These are phyloP conservation scores for Neolamprologus falcicula DNA, from an alignment of 2,113 vertebrate species.

Conservation along the genomic window DNA sequence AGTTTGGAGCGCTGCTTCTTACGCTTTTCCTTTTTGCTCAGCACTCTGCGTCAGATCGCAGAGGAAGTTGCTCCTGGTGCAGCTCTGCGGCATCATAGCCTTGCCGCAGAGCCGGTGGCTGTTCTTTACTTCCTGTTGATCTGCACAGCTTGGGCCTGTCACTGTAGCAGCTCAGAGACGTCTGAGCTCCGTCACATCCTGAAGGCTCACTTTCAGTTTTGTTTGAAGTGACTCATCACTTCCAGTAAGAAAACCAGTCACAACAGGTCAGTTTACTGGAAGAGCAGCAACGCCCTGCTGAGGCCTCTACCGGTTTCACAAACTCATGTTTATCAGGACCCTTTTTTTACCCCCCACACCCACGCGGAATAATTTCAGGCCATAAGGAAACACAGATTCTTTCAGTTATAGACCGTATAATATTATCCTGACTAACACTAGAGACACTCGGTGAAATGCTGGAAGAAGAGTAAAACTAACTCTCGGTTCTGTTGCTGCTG, in stretches of 20 bases:
- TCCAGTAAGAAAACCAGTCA: slow-evolving; percentile 34
- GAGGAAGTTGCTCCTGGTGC: neutral
- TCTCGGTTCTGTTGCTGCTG: neutral
- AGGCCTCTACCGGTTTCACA: neutral
- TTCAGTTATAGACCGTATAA: neutral
- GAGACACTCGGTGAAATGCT: neutral
- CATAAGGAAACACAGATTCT: neutral
- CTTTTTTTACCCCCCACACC: neutral
- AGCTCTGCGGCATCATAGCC: neutral
- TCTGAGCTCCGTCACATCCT: neutral
- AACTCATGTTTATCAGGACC: neutral
- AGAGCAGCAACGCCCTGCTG: slow-evolving; percentile 8
- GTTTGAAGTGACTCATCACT: slow-evolving; percentile 47
- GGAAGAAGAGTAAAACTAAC: neutral
- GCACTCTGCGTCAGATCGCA: neutral
- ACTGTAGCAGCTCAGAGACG: neutral
- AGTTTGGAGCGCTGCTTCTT: neutral
- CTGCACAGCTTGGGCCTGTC: neutral
- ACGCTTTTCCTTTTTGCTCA: neutral
- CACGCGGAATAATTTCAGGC: neutral
- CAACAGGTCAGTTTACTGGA: slow-evolving; percentile 36
- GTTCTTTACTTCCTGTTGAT: slow-evolving; percentile 38
- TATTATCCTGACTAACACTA: neutral
- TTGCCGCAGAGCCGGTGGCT: neutral
- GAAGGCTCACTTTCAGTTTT: slow-evolving; percentile 39